Base-by-base conservation (phyloP, 2,113 vertebrate genomes). In the Protobothrops mucrosquamatus region DNA sequence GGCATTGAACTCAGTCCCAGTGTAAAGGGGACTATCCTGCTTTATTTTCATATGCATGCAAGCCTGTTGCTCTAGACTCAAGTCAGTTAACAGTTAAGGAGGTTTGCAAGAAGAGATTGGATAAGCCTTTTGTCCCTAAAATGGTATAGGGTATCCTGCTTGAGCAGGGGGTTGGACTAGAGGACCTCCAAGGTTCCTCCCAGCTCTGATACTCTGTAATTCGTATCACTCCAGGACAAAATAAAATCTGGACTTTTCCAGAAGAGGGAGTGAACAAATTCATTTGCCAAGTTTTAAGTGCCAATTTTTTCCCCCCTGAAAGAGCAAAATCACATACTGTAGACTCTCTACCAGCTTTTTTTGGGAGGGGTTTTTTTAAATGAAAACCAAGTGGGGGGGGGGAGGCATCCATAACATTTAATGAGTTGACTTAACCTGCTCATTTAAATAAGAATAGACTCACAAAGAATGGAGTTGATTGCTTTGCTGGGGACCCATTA, bases 391-490 rank as follows among this genome's bases (percentile, higher is more conserved):
- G 11, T 6, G 29, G 46, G 24, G 9, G 24, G 64, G 20, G n/a
- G 46, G 46, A 46, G 46, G 24, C 39, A 14, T 24, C n/a, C 55
- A 43, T 56, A 26, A 4, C 59, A 51, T 59, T 51, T 59, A 89
- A 85, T 85, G 22, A 88, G 46, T 92, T 92, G 88, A 59, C 55
- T 85, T 61, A 85, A 52, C 74, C 46, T 34, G 74, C 43, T 85
- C 54, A 29, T 85, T 93, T 93, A 59, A n/a, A 3, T 57, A 90
- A 90, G 26, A 90, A 93, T 52, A 93, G 92, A 9, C 88, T n/a
- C 69, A 34, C 64, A 14, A 89, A 86, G 55, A 3, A 29, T 34
- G 88, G 55, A 23, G n/a, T n/a, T 87, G 74, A 86, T 61, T 4
- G 26, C 8, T 48, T 56, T 93, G 43, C 26, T 90, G 55, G 55